Evolutionary conservation across 1,140 invertebrate genomes (phyloP).

Genomic region (Idris sp.): DNA sequence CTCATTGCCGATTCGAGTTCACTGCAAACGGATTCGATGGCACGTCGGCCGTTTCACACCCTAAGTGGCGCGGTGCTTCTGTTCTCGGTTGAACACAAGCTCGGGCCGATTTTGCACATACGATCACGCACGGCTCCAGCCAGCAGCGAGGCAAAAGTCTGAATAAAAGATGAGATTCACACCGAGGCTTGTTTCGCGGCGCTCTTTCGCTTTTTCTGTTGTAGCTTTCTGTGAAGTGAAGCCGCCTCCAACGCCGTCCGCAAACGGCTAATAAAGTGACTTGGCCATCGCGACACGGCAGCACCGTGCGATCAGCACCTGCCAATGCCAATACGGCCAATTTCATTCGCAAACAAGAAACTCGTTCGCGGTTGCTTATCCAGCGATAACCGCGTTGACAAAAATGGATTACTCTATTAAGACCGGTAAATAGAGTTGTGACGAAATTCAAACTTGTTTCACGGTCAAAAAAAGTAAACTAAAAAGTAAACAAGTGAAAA

Average conservation of each 20-base stretch:
- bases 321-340: conserved; percentile 27
- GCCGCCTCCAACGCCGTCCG: conserved; percentile 41
- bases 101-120: conserved; percentile 42
- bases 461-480: no score
- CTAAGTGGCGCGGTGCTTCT: conserved; percentile 75
- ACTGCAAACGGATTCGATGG: conserved; percentile 66
- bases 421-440: no score
- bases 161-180: conserved; percentile 78
- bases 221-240: conserved; percentile 52
- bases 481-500: no score
- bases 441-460: no score
- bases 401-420: conserved; percentile 48
- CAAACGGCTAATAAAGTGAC: conserved; percentile 71
- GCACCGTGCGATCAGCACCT: conserved; percentile 27
- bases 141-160: conserved; percentile 54
- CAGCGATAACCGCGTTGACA: conserved; percentile 34
- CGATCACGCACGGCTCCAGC: conserved; percentile 54
- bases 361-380: conserved; percentile 31
- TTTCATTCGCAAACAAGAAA: conserved; percentile 33
- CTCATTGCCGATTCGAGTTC: conserved; percentile 53
- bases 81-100: conserved; percentile 58
- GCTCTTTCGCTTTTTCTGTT: conserved; percentile 69
- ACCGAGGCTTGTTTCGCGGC: conserved; percentile 72
- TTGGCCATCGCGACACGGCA: conserved; percentile 39
- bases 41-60: conserved; percentile 74